Percentiles rank a stretch among this genome's conserved stretches.
Conservation (phyloP, 37 sponge, comb jelly and placozoan genomes). For the Petrosia ficiformis region DNA sequence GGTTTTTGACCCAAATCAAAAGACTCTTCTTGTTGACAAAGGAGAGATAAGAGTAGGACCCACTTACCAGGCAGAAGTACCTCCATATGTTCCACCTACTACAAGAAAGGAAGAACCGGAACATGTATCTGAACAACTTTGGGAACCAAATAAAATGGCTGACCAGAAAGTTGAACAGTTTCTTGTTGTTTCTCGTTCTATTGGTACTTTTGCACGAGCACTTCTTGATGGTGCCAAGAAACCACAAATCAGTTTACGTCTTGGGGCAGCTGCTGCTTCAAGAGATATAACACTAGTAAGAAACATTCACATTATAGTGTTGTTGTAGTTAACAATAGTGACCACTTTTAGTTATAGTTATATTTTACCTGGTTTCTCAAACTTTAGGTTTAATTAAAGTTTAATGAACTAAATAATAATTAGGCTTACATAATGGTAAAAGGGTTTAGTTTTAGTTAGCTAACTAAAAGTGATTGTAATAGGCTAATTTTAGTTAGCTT, state of each 20-base stretch:
- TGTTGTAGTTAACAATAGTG: background rate
- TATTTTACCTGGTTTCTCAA: too few species aligned
- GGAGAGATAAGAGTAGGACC: conserved; percentile 85
- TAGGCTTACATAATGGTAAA: background rate
- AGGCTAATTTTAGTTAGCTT: too few species aligned
- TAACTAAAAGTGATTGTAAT: too few species aligned
- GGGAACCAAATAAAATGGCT: conserved; percentile 75
- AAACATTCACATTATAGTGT: background rate
- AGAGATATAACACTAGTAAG: conserved; percentile 87
- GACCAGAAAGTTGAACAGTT: conserved; percentile 91
- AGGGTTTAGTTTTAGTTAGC: too few species aligned
- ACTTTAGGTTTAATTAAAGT: too few species aligned
- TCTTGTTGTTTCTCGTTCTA: conserved; percentile 88
- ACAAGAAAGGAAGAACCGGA: background rate
- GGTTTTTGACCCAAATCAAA: conserved; percentile 90
- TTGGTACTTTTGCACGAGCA: conserved; percentile 96
- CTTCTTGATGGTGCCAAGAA: conserved; percentile 86
- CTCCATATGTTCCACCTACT: conserved; percentile 44
- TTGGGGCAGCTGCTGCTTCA: conserved; percentile 94
- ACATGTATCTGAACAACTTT: conserved; percentile 58
- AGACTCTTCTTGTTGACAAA: conserved; percentile 87
- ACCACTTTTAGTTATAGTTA: too few species aligned
- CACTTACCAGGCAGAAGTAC: conserved; percentile 86
- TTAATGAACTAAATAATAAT: background rate
- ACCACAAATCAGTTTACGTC: conserved; percentile 84